A percentile compares a stretch with the other conserved stretches of the same genome.
Evolutionary conservation across 2,113 vertebrate species (phyloP).

Genomic region (Proteles cristata): DNA sequence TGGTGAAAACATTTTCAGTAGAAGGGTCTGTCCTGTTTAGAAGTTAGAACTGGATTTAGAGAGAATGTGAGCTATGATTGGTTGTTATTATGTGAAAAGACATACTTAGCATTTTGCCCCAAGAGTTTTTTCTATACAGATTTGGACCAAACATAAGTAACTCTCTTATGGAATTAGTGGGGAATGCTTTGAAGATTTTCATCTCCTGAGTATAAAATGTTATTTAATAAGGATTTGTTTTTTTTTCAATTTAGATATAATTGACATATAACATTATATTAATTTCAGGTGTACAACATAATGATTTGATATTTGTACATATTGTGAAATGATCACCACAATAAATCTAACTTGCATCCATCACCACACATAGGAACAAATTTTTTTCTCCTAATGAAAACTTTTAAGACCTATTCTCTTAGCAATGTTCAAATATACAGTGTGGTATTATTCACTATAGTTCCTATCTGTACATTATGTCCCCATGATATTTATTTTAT

Average conservation of each 20-base stretch:
- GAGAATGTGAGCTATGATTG: neutral
- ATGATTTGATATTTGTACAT: neutral
- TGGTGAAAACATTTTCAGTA: neutral
- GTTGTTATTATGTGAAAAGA: conserved; percentile 32
- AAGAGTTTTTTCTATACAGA: neutral
- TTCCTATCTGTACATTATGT: neutral
- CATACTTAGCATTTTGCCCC: conserved; percentile 33
- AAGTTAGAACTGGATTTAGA: conserved; percentile 47
- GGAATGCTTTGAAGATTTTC: conserved; percentile 75
- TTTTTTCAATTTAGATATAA: conserved; percentile 26
- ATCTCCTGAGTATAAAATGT: conserved; percentile 42
- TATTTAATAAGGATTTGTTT: conserved; percentile 59
- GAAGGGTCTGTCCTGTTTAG: neutral
- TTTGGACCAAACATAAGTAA: conserved; percentile 41
- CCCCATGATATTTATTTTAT: neutral
- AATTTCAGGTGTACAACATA: neutral
- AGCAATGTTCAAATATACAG: neutral
- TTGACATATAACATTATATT: neutral
- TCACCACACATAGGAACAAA: neutral
- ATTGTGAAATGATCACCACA: neutral
- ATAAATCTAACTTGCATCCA: neutral
- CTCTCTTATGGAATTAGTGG: conserved; percentile 55
- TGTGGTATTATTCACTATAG: neutral
- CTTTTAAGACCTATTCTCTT: neutral
- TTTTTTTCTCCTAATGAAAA: neutral